Evolutionary conservation across 2,888 invertebrate species (phyloP).

Genomic region (Heliconius ethilla): DNA sequence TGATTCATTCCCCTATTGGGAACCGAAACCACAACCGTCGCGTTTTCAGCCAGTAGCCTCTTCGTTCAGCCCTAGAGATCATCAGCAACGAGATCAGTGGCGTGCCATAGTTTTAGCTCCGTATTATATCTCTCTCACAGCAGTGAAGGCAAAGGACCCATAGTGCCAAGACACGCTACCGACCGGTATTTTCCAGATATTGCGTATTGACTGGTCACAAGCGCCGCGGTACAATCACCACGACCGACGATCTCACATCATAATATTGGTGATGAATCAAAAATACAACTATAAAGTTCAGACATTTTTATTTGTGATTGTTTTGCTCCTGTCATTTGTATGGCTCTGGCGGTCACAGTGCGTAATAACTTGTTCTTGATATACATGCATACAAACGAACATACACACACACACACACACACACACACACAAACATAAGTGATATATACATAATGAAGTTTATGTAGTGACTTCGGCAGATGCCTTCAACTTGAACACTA

Average conservation of each 20-base stretch:
- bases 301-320: not conserved
- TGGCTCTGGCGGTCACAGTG: not conserved
- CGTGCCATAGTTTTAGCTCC: no score
- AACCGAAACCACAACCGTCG: no score
- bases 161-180: no score
- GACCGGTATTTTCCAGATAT: no score
- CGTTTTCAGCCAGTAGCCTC: not conserved
- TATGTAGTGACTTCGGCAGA: not conserved
- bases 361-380: not conserved
- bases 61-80: not conserved
- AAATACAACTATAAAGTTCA: not conserved
- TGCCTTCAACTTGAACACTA: constrained; percentile 18
- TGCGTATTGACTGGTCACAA: not conserved
- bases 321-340: not conserved
- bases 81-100: no score
- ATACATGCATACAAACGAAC: not conserved
- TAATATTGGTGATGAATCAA: not conserved
- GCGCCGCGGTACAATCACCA: not conserved
- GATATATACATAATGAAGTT: not conserved
- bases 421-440: not conserved
- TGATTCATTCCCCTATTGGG: no score
- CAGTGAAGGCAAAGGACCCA: no score
- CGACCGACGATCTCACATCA: not conserved
- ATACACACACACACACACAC: not conserved
- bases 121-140: no score